Base-by-base conservation (phyloP, 2,113 vertebrate genomes). In the Chaetodon auriga region DNA sequence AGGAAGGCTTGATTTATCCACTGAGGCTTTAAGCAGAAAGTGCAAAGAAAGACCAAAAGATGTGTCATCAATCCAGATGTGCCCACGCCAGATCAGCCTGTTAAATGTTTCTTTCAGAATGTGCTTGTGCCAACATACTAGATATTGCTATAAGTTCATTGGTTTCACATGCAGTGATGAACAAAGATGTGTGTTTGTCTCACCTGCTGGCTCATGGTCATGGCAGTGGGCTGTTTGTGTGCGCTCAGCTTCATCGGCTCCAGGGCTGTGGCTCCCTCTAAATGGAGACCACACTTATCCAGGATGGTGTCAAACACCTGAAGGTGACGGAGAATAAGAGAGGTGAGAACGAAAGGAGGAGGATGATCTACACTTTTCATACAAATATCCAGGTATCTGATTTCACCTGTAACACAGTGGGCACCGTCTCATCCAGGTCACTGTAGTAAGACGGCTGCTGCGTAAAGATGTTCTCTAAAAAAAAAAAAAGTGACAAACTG, bases 391-490 rank as follows among this genome's bases (percentile, higher is more conserved):
- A 55, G 1, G 65, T 45, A 13, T 19, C 2, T 2, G 3, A 25
- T 41, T 49, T 81, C 12, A 87, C 93, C 88, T 91, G 89, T 30
- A 97, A 91, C 78, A 99, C 92, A 19, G 97, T 98, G 76, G 97
- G 97, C 54, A 99, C 90, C 0, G 95, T 96, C 90, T 97, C 96
- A 2, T 97, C 95, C 63, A 99, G 93, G 92, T 99, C 98, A 46
- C 68, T 84, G 78, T 97, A 99, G 92, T 99, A 99, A 83, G 95
- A 96, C 2, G 97, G 97, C 83, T 99, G 98, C 86, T 99, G 97
- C 48, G 84, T 95, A 82, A 99, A 99, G 92, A 99, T 96, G 91
- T 99, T 99, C 82, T 95, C 98, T 99, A 18, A 54, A 81, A 57
- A 75, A 68, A 68, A 2, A 5, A 9, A 66, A 11, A 3, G 25